A percentile compares a stretch with the other conserved stretches of the same genome.
Conservation (phyloP, 2,888 invertebrate species). For the Nymphalis c-album region DNA sequence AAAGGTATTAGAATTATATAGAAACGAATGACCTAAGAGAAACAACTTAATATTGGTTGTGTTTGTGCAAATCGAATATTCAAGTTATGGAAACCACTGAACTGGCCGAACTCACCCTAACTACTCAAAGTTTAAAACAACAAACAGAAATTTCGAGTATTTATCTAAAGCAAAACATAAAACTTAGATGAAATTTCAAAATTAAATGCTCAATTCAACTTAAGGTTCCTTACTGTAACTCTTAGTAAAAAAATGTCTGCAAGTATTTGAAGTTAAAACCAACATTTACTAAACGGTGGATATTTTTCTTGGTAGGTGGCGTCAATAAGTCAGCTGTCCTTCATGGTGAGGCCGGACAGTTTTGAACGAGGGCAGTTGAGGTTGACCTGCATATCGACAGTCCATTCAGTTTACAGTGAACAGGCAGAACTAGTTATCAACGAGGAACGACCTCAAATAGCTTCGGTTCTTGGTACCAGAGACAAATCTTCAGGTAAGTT, state of each 20-base stretch:
- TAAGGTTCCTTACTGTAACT: no score
- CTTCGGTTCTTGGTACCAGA: conserved; percentile 86
- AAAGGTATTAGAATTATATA: conserved; percentile 54
- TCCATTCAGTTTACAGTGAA: conserved; percentile 85
- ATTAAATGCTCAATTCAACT: no score
- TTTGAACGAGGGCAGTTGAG: conserved; percentile 85
- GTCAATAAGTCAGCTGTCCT: conserved; percentile 73
- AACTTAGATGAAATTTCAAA: no score
- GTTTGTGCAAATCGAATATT: conserved; percentile 39
- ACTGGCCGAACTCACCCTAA: conserved; percentile 28
- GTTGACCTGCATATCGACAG: conserved; percentile 84
- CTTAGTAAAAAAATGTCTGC: neutral
- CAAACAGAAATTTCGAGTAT: neutral
- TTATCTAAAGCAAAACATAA: conserved; percentile 1
- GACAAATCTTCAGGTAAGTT: conserved; percentile 79
- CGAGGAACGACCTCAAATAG: conserved; percentile 87
- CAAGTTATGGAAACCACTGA: conserved; percentile 38
- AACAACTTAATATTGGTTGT: conserved; percentile 20
- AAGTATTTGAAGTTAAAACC: neutral
- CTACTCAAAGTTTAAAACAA: conserved; percentile 28
- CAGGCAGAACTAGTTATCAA: conserved; percentile 84
- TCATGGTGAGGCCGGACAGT: conserved; percentile 83
- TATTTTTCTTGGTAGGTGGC: conserved; percentile 56
- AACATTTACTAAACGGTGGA: neutral
- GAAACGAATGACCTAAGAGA: neutral